Base-by-base conservation (phyloP, 2,113 vertebrate genomes). In the Oryzias javanicus region DNA sequence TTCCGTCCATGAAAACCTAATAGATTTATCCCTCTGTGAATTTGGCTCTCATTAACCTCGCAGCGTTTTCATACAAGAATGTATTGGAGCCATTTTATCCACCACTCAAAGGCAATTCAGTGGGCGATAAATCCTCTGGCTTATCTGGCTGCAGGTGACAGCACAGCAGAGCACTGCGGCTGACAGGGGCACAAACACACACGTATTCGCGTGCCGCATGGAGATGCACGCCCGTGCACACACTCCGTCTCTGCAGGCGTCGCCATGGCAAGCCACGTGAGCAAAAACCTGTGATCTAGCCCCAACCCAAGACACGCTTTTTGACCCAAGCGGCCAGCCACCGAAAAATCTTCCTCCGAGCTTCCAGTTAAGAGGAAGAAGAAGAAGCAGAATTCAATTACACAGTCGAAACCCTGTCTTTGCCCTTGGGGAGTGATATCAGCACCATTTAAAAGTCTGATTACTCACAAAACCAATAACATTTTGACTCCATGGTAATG, bases 391-490 rank as follows among this genome's bases (percentile, higher is more conserved):
- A 90, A 91, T 90, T 90, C 90, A 90, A 89, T 91, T 90, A 89
- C 87, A 86, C 87, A 85, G 82, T 84, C 50, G 74, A 88, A 89
- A 84, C 79, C 83, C 79, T 68, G 61, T 78, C 72, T 72, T 79
- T 79, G 84, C 82, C 88, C 88, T 86, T 78, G 59, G 89, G 89
- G 87, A 92, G 76, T 83, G 82, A 85, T 89, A 90, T 89, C 89
- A 89, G 74, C 86, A 78, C 82, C 82, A 87, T 92, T 92, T 91
- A 90, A 92, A 92, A 91, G 88, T 91, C 87, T 91, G 89, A 92
- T 92, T 92, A 92, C 89, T 91, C 87, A 92, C 90, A 90, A 91
- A 92, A 91, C 89, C 89, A 92, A 91, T 91, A 92, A 91, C 89
- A 90, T 91, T 91, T 90, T 91, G 90, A 90, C 89, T 91, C 86